These are phyloP conservation scores for Syrrhaptes paradoxus DNA, from an alignment of 2,113 vertebrate species.

Conservation along the genomic window DNA sequence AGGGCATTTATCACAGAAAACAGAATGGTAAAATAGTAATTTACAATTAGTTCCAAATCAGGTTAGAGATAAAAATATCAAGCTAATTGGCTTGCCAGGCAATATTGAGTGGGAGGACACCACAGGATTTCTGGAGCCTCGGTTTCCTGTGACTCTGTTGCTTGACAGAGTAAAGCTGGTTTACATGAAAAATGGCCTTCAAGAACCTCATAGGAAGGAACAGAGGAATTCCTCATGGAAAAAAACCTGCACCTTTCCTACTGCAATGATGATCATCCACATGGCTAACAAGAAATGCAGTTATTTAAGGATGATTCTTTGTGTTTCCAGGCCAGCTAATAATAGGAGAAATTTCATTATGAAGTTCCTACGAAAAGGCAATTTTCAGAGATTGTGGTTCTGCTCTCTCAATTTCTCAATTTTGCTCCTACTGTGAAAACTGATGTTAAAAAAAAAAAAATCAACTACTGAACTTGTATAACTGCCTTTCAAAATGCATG, in stretches of 20 bases:
- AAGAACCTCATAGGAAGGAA: background rate
- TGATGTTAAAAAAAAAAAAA: background rate
- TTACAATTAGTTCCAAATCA: conserved; percentile 67
- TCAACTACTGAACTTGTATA: background rate
- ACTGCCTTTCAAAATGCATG: background rate
- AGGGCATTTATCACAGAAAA: conserved; percentile 63
- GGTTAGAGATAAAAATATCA: conserved; percentile 72
- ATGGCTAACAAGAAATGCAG: background rate
- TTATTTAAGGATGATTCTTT: background rate
- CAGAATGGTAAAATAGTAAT: conserved; percentile 61
- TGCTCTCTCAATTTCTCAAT: background rate
- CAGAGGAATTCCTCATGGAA: conserved; percentile 24
- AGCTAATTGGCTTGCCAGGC: conserved; percentile 61
- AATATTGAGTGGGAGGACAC: conserved; percentile 29
- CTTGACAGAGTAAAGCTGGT: background rate
- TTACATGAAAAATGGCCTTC: conserved; percentile 35
- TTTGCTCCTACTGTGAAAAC: background rate
- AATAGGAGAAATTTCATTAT: background rate
- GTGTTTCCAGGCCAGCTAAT: background rate
- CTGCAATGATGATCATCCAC: background rate
- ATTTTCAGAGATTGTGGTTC: background rate
- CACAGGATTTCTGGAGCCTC: conserved; percentile 50
- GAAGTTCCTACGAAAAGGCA: background rate
- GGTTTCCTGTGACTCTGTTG: conserved; percentile 23
- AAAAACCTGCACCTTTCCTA: background rate